A percentile compares a stretch with the other conserved stretches of the same genome.
phyloP scores from a whole-genome alignment of 2,797 vertebrate species.

The Sebastes goodei region DNA sequence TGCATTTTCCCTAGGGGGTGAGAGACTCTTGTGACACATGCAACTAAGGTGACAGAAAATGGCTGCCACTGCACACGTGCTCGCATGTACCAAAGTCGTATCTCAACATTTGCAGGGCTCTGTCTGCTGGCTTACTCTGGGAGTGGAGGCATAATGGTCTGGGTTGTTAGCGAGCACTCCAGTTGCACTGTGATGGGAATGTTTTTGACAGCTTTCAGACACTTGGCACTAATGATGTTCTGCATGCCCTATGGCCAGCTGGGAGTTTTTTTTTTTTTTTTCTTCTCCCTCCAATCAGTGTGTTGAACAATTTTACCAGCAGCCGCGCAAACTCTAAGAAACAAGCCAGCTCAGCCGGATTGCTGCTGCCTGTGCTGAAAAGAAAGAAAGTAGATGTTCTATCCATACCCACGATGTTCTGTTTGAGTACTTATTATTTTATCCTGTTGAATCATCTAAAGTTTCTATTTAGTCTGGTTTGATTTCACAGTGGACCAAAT shows the following conservation, averaged over 20 bases:
- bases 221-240: conserved; percentile 74
- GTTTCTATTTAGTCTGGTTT: background rate
- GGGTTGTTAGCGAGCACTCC: conserved; percentile 72
- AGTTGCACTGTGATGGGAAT: conserved; percentile 69
- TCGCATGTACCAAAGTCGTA: conserved; percentile 23
- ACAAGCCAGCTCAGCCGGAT: conserved; percentile 31
- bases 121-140: conserved; percentile 37
- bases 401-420: background rate
- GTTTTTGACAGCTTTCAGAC: conserved; percentile 76
- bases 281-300: background rate
- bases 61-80: conserved; percentile 28
- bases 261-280: conserved; percentile 13
- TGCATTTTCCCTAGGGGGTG: conserved; percentile 6
- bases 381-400: background rate
- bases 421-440: background rate
- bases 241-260: conserved; percentile 62
- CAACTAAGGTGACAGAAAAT: conserved; percentile 38
- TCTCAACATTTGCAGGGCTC: conserved; percentile 43
- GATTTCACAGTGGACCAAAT: background rate
- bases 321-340: conserved; percentile 40
- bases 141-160: conserved; percentile 53
- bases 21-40: conserved; percentile 37
- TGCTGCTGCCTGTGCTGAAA: background rate
- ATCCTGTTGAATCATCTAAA: background rate
- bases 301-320: conserved; percentile 53